phyloP scores from a whole-genome alignment of 1,140 invertebrate genomes.

The Drosophila albomicans region DNA sequence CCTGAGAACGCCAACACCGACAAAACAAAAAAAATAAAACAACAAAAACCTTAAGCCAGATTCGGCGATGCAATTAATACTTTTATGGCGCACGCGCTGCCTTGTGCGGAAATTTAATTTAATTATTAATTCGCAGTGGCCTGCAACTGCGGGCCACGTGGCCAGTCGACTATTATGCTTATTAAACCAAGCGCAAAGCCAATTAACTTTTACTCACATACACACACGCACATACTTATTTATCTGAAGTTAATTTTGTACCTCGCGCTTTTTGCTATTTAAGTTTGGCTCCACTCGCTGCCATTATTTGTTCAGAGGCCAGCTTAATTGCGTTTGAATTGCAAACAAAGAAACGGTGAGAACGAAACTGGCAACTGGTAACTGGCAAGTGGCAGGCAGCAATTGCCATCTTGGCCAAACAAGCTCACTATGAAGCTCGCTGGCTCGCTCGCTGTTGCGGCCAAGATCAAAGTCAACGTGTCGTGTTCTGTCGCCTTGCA shows the following conservation, averaged over 20 bases:
- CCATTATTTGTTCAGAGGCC: constrained; percentile 44
- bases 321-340: constrained; percentile 70
- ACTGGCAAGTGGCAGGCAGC: background rate
- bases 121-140: constrained; percentile 74
- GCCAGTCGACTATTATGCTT: constrained; percentile 61
- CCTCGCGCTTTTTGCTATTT: constrained; percentile 34
- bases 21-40: too few species aligned
- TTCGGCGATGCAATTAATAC: constrained; percentile 73
- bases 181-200: constrained; percentile 70
- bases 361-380: constrained; percentile 8
- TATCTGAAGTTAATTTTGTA: constrained; percentile 45
- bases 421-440: background rate
- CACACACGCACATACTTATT: constrained; percentile 15
- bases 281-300: constrained; percentile 39
- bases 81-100: constrained; percentile 54
- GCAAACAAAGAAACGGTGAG: constrained; percentile 63
- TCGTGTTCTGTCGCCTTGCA: constrained; percentile 68
- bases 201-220: constrained; percentile 63
- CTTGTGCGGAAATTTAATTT: constrained; percentile 68
- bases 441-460: constrained; percentile 6
- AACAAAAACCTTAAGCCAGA: constrained; percentile 48
- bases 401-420: constrained; percentile 27
- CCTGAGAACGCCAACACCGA: background rate
- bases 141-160: constrained; percentile 24
- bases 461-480: constrained; percentile 80